Conservation (phyloP, 2,888 invertebrate genomes). For the Pheosia gnoma region DNA sequence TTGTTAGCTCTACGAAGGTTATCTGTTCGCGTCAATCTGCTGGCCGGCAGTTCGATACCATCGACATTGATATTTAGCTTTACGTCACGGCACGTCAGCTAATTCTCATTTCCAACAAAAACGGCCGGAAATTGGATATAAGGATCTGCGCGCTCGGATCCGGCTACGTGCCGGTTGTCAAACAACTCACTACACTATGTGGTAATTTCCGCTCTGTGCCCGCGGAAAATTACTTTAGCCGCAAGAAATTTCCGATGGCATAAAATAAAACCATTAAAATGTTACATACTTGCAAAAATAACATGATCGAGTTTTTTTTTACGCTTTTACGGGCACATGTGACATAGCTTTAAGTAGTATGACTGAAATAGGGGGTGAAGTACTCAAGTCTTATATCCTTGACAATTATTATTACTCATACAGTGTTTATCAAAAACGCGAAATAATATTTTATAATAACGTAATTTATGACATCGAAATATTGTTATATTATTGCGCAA, state of each 20-base stretch:
- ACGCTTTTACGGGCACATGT: too few relatives aligned
- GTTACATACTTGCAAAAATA: neutral
- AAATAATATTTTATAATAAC: too few relatives aligned
- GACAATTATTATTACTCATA: too few relatives aligned
- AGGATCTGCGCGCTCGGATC: slow-evolving; percentile 80
- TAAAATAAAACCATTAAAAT: slow-evolving; percentile 72
- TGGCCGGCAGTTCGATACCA: slow-evolving; percentile 45
- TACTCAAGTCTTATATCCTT: too few relatives aligned
- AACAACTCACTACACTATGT: slow-evolving; percentile 83
- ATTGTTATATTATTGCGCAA: neutral
- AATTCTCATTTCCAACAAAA: slow-evolving; percentile 83
- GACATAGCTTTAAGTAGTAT: too few relatives aligned
- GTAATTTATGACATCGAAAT: slow-evolving; percentile 6
- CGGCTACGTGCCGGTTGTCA: slow-evolving; percentile 84
- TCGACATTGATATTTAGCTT: slow-evolving; percentile 75
- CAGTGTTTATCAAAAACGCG: too few relatives aligned
- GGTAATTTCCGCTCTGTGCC: slow-evolving; percentile 81
- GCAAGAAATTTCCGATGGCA: slow-evolving; percentile 80
- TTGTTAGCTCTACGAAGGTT: neutral
- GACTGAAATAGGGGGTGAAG: too few relatives aligned
- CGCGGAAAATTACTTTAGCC: slow-evolving; percentile 83
- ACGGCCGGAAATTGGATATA: slow-evolving; percentile 83
- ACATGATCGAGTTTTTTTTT: neutral
- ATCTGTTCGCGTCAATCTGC: slow-evolving; percentile 6
- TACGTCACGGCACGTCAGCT: slow-evolving; percentile 79